Evolutionary conservation across 1,140 invertebrate genomes (phyloP).

Genomic region (Heliconius eleuchia): DNA sequence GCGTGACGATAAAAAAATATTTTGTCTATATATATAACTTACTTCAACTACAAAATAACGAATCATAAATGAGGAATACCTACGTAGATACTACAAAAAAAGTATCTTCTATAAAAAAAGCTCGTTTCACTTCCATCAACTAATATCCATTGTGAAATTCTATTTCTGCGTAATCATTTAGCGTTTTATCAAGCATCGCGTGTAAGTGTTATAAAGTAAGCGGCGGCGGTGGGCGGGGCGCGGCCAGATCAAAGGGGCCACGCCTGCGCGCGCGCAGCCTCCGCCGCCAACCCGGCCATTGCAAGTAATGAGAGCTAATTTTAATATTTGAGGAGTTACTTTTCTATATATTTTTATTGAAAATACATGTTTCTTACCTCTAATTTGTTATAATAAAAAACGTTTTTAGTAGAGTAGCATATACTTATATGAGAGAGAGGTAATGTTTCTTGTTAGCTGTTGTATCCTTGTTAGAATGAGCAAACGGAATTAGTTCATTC

Average conservation of each 20-base stretch:
- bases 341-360: too few relatives aligned
- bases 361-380: too few relatives aligned
- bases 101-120: not conserved
- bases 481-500: too few relatives aligned
- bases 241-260: slow-evolving; percentile 41
- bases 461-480: too few relatives aligned
- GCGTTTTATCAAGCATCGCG: slow-evolving; percentile 15
- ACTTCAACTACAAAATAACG: too few relatives aligned
- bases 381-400: too few relatives aligned
- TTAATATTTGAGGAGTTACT: not conserved
- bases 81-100: not conserved
- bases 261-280: slow-evolving; percentile 40
- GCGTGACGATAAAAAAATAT: too few relatives aligned
- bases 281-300: not conserved
- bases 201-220: slow-evolving; percentile 21
- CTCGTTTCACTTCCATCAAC: not conserved
- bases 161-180: slow-evolving; percentile 21
- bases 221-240: slow-evolving; percentile 38
- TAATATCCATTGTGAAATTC: slow-evolving; percentile 6
- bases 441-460: too few relatives aligned
- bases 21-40: too few relatives aligned
- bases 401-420: too few relatives aligned
- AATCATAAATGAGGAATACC: too few relatives aligned
- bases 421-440: too few relatives aligned
- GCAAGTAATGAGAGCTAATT: not conserved